Evolutionary conservation across 1,140 invertebrate genomes (phyloP), one percentile per base, ranked within the genome.

Genomic region (Batillaria attramentaria): DNA sequence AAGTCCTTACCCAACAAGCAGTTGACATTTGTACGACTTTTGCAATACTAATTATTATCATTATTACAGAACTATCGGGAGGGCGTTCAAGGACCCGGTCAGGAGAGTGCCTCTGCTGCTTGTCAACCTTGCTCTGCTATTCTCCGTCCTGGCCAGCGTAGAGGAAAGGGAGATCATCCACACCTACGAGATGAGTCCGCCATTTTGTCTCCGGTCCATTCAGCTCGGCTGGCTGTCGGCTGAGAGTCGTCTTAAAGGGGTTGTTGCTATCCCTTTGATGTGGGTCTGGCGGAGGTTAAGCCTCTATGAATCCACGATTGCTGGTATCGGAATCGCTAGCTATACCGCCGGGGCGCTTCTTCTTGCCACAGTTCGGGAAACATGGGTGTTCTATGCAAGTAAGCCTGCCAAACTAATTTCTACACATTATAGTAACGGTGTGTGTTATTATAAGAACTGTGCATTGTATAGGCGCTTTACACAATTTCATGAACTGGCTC

Each of bases 151-250:
- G 31, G 28, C 31, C 0, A 8, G 5, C n/a, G 3, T 33, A 0
- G 33, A 28, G 28, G 65, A 68, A 24, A 6, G 8, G 5, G 65
- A 10, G 4, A 35, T 68, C 6, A 33, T 68, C 28, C 28, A 28
- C 28, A 68, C 37, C 37, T 68, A 68, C 33, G 28, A 68, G 65
- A 68, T 68, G 65, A 68, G 65, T 10, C 65, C 65, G 3, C 65
- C 65, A 3, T 68, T 68, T 24, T 68, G 65, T 24, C n/a, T 68
- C 28, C 28, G 37, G 28, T 31, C 65, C 10, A 35, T 68, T 28
- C 65, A 68, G 5, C 65, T 68, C 28, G 65, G 65, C 65, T 68
- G 37, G 3, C 1, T 42, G 0, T 68, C 65, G 3, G 37, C 28
- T 35, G 65, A 68, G 65, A 68, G 28, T 68, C 65, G 65, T 10